Evolutionary conservation across 2,113 vertebrate genomes (phyloP).

Genomic region (Corythaeola cristata): DNA sequence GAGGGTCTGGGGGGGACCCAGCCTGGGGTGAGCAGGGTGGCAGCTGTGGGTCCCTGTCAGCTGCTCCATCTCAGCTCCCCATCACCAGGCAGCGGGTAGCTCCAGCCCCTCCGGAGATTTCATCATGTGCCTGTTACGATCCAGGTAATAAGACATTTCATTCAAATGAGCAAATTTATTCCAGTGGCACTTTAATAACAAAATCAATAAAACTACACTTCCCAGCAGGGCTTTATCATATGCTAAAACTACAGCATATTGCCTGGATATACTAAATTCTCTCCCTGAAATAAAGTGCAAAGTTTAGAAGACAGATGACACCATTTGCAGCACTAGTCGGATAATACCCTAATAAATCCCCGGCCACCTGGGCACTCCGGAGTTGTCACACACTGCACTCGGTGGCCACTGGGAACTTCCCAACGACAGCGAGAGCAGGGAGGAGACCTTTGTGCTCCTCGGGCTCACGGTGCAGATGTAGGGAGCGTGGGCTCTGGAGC

Average conservation of each 20-base stretch:
- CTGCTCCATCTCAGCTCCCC: not conserved
- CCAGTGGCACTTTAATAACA: constrained; percentile 55
- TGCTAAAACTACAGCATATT: constrained; percentile 44
- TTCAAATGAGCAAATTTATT: constrained; percentile 71
- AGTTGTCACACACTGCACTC: not conserved
- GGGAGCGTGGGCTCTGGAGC: not conserved
- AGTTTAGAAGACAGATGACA: constrained; percentile 62
- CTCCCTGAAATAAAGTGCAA: constrained; percentile 50
- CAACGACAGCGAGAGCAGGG: not conserved
- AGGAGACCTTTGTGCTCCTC: not conserved
- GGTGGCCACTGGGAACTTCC: not conserved
- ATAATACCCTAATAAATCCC: constrained; percentile 55
- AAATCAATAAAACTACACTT: constrained; percentile 66
- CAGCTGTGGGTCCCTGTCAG: not conserved
- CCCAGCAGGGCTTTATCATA: constrained; percentile 61
- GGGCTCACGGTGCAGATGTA: fast-evolving
- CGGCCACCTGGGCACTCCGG: not conserved
- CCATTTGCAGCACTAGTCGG: constrained; percentile 8
- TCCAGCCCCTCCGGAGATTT: not conserved
- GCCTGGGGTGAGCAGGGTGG: not conserved
- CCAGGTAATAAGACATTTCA: constrained; percentile 58
- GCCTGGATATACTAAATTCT: constrained; percentile 29
- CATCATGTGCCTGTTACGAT: not conserved
- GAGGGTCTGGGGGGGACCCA: not conserved
- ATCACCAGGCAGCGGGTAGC: not conserved